Evolutionary conservation across 2,797 vertebrate species (phyloP).

Genomic region (Rhinatrema bivittatum): DNA sequence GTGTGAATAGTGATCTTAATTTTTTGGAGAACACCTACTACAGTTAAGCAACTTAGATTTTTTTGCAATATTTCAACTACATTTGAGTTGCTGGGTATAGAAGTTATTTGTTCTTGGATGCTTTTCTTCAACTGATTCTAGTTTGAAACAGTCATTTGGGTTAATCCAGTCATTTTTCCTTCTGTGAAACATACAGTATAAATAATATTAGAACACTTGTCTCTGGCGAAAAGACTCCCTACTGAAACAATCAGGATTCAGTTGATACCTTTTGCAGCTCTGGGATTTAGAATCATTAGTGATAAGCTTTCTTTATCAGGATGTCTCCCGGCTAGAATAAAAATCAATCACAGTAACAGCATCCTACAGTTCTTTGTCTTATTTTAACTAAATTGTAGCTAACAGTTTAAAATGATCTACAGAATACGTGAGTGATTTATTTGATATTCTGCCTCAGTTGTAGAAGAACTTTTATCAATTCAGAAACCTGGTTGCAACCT

Average conservation of each 20-base stretch:
- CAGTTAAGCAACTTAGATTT: no score
- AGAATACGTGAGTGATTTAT: slow-evolving; percentile 72
- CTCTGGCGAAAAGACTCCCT: slow-evolving; percentile 24
- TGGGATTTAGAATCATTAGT: slow-evolving; percentile 35
- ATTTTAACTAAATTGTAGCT: slow-evolving; percentile 59
- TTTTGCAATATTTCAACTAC: no score
- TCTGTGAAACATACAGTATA: slow-evolving; percentile 3
- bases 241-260: slow-evolving; percentile 38
- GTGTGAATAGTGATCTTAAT: no score
- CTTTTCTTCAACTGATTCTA: no score
- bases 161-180: slow-evolving; percentile 15
- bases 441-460: slow-evolving; percentile 70
- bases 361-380: slow-evolving; percentile 58
- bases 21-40: no score
- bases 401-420: slow-evolving; percentile 78
- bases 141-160: no score
- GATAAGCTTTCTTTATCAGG: slow-evolving; percentile 37
- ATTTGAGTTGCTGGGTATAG: no score
- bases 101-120: no score
- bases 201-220: slow-evolving; percentile 15
- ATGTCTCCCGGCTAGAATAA: slow-evolving; percentile 58
- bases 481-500: slow-evolving; percentile 64
- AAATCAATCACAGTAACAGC: slow-evolving; percentile 75
- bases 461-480: slow-evolving; percentile 77
- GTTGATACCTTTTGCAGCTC: slow-evolving; percentile 34